These are phyloP conservation scores for Nanorana parkeri DNA, from an alignment of 2,113 vertebrate species.

Conservation along the genomic window DNA sequence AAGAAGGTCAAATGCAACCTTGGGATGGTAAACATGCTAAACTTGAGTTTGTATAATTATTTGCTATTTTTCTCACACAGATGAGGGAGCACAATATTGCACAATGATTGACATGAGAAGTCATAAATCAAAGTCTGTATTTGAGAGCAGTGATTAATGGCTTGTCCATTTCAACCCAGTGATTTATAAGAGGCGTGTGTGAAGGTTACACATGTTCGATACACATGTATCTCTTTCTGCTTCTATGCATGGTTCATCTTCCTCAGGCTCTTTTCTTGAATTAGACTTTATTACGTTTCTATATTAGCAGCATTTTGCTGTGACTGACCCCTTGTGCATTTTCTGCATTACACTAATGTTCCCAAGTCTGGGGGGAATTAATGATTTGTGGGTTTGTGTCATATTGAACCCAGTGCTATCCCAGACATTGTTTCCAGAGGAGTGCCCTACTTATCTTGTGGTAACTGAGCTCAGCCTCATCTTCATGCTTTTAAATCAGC, in stretches of 20 bases:
- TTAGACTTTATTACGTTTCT: constrained; percentile 57
- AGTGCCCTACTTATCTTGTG: constrained; percentile 47
- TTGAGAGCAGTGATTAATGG: constrained; percentile 59
- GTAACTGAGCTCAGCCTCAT: constrained; percentile 12
- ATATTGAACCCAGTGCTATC: constrained; percentile 48
- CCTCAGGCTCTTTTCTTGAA: constrained; percentile 58
- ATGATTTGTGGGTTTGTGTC: constrained; percentile 58
- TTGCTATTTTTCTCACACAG: constrained; percentile 19
- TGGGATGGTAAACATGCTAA: constrained; percentile 31
- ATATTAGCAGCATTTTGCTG: constrained; percentile 54
- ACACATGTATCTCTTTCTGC: constrained; percentile 57
- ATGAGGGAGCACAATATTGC: constrained; percentile 33
- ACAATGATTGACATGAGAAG: constrained; percentile 57
- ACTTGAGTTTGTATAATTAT: constrained; percentile 21
- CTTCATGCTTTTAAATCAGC: constrained; percentile 40
- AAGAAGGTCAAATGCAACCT: neutral
- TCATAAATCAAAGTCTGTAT: constrained; percentile 58
- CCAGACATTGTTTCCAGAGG: constrained; percentile 48
- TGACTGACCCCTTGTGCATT: constrained; percentile 55
- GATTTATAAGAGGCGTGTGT: constrained; percentile 58
- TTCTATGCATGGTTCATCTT: constrained; percentile 54
- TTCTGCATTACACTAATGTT: constrained; percentile 55
- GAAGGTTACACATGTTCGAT: constrained; percentile 59
- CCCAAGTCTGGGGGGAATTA: constrained; percentile 52
- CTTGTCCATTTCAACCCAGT: constrained; percentile 53